Evolutionary conservation across 2,113 vertebrate species (phyloP).

Genomic region (Phaethornis superciliosus): DNA sequence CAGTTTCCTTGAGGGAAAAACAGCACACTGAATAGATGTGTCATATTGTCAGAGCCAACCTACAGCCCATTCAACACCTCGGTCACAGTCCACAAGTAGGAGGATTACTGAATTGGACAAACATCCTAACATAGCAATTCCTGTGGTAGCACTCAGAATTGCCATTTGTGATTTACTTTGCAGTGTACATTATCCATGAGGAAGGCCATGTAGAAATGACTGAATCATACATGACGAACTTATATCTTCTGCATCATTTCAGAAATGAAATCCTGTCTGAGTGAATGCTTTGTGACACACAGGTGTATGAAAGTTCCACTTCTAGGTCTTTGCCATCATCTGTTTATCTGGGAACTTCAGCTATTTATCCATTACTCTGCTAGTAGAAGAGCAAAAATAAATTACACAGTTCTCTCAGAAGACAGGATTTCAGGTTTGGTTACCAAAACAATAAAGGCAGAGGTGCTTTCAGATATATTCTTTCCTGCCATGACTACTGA

Average conservation of each 20-base stretch:
- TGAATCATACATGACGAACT: background rate
- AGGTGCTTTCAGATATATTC: background rate
- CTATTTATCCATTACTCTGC: background rate
- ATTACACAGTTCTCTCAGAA: background rate
- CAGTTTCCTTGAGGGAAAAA: background rate
- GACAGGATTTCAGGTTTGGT: constrained; percentile 47
- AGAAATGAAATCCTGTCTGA: background rate
- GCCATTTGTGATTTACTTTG: background rate
- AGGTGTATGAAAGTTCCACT: background rate
- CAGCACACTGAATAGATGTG: background rate
- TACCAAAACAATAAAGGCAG: constrained; percentile 26
- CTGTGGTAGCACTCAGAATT: background rate
- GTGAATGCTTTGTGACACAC: background rate
- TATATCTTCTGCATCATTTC: background rate
- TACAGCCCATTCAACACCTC: background rate
- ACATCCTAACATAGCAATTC: background rate
- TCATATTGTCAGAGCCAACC: background rate
- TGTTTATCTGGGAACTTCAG: background rate
- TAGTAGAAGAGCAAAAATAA: background rate
- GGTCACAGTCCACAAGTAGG: too few species aligned
- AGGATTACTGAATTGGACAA: background rate
- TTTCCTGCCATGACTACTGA: background rate
- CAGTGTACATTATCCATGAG: background rate
- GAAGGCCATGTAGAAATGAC: background rate
- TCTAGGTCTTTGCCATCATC: background rate